phyloP scores from a whole-genome alignment of 1,140 invertebrate species.

The Drosophila ogumai region DNA sequence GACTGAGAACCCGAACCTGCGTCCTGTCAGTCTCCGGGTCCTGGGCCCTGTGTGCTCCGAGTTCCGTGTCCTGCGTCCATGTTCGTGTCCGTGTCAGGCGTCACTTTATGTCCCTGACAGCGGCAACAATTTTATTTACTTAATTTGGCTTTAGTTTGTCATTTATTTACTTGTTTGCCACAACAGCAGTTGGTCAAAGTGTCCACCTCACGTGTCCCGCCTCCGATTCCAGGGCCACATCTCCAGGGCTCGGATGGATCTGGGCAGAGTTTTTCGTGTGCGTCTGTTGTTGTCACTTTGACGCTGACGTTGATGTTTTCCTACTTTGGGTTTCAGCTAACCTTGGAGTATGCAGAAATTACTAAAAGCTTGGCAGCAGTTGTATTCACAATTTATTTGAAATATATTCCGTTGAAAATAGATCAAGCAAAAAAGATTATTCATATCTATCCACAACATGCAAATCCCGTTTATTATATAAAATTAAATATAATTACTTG shows the following conservation, averaged over 20 bases:
- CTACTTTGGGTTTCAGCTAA: not conserved
- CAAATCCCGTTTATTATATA: not conserved
- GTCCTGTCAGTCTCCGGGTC: constrained; percentile 32
- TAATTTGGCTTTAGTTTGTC: constrained; percentile 84
- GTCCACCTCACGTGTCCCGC: constrained; percentile 17
- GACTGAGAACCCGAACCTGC: constrained; percentile 38
- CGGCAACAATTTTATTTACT: constrained; percentile 83
- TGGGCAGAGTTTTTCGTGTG: constrained; percentile 37
- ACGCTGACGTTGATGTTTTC: constrained; percentile 62
- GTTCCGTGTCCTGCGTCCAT: constrained; percentile 25
- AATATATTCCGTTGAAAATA: not conserved
- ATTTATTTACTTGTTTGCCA: constrained; percentile 82
- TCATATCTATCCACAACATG: not conserved
- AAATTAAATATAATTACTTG: not conserved
- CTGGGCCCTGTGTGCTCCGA: constrained; percentile 21
- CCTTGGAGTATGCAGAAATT: not conserved
- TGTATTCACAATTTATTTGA: not conserved
- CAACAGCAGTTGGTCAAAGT: constrained; percentile 52
- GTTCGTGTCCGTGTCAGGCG: constrained; percentile 71
- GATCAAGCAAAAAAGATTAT: not conserved
- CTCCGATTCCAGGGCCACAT: constrained; percentile 35
- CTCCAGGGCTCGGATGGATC: constrained; percentile 17
- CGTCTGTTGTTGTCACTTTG: constrained; percentile 77
- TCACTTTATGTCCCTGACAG: constrained; percentile 78
- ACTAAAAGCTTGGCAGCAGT: not conserved